Conservation (phyloP, 1,140 invertebrate species). For the Calephelis virginiensis region DNA sequence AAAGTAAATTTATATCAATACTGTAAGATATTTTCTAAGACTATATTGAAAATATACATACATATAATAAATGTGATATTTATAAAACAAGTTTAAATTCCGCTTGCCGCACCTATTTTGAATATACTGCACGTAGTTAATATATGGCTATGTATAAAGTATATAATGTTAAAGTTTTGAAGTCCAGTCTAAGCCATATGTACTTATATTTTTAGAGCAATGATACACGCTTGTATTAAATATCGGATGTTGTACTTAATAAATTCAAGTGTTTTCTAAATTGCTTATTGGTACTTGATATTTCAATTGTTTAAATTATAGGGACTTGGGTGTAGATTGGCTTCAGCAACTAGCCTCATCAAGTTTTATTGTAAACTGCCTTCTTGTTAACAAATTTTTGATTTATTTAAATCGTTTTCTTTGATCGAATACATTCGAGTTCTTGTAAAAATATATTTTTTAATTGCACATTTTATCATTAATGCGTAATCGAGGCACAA, state of each 20-base stretch:
- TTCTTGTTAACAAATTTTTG: no score
- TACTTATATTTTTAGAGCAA: slow-evolving; percentile 30
- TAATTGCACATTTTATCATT: no score
- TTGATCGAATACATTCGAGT: no score
- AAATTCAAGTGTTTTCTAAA: slow-evolving; percentile 45
- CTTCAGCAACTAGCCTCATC: no score
- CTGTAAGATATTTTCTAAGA: slow-evolving; percentile 1
- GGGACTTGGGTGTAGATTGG: neutral
- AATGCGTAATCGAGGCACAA: no score
- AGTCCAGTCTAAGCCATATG: slow-evolving; percentile 28
- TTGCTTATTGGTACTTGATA: slow-evolving; percentile 23
- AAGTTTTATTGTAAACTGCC: no score
- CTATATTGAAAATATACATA: slow-evolving; percentile 10
- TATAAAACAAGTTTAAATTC: slow-evolving; percentile 18
- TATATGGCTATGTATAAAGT: slow-evolving; percentile 26
- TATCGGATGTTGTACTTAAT: slow-evolving; percentile 45
- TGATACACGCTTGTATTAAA: slow-evolving; percentile 19
- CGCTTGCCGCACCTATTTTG: slow-evolving; percentile 26
- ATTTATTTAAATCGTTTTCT: no score
- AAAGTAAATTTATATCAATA: slow-evolving; percentile 5
- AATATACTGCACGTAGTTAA: slow-evolving; percentile 28
- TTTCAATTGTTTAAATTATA: slow-evolving; percentile 32
- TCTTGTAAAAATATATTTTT: no score
- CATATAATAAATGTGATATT: slow-evolving; percentile 27
- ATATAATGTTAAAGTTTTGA: slow-evolving; percentile 18